These are phyloP conservation scores for Bryconaethiops microstoma DNA, from an alignment of 2,797 vertebrate species.

Conservation along the genomic window DNA sequence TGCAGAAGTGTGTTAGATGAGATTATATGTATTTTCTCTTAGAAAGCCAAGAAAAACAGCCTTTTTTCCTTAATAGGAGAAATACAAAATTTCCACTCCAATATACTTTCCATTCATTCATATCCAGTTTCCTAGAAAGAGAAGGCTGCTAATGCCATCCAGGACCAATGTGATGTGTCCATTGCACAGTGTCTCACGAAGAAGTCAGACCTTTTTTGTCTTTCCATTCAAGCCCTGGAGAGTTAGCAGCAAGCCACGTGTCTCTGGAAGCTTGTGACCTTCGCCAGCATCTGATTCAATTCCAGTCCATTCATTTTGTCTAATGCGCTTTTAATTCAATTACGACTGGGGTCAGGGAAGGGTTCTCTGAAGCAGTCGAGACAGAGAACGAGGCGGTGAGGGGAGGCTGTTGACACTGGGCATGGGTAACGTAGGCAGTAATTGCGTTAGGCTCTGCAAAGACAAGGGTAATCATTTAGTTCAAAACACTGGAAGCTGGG, in stretches of 20 bases:
- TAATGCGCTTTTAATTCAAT: constrained; percentile 83
- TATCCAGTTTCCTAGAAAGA: too few relatives aligned
- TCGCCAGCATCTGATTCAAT: constrained; percentile 79
- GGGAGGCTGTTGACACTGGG: constrained; percentile 47
- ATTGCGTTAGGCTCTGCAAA: constrained; percentile 39
- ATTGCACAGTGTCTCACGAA: background rate
- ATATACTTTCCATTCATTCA: too few relatives aligned
- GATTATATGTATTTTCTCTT: too few relatives aligned
- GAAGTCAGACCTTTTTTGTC: background rate
- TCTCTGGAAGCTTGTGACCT: constrained; percentile 62
- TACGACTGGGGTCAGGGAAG: constrained; percentile 70
- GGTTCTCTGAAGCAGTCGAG: constrained; percentile 67
- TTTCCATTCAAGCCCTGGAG: constrained; percentile 1
- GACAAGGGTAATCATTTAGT: background rate
- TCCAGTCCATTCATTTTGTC: constrained; percentile 74
- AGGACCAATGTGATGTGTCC: background rate
- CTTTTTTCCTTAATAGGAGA: too few relatives aligned
- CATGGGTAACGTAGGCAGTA: constrained; percentile 54
- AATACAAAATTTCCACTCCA: too few relatives aligned
- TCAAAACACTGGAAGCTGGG: background rate
- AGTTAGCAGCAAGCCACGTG: constrained; percentile 44
- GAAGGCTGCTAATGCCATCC: too few relatives aligned
- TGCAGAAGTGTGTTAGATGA: too few relatives aligned
- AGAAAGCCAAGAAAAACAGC: too few relatives aligned
- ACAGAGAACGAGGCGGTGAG: constrained; percentile 34